Evolutionary conservation across 2,888 invertebrate genomes (phyloP), one percentile per base, ranked within the genome.

Genomic region (Minunthozetes semirufus): DNA sequence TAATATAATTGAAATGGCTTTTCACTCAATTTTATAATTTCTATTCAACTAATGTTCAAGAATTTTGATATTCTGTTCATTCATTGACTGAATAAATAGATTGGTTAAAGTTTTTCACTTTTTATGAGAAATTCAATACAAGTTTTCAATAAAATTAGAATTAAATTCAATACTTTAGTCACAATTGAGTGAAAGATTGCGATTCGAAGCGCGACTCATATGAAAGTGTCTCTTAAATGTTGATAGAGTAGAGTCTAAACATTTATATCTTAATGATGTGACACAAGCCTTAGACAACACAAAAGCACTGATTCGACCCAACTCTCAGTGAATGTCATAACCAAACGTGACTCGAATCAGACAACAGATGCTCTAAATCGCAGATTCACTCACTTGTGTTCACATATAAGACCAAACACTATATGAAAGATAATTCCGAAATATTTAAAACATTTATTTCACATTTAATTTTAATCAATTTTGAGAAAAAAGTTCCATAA

Each of bases 221-320:
- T 42, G 42, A 42, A 50, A 50, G 63, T 17, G 63, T 63, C 63
- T 17, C 63, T 29, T 33, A 63, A 63, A 33, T 63, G 29, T 27
- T 27, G 19, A 27, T 1, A 38, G n/a, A 19, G 13, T 1, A 38
- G n/a, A 19, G 13, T 38, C 15, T 38, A 68, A 68, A 38, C 68
- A 68, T 46, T 68, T 68, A 68, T 68, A 68, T 42, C 42, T 68
- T 68, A 68, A 68, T 68, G 68, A 68, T 68, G 68, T 68, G 68
- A 68, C 68, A 68, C 68, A 42, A 42, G 68, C 19, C 42, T 68
- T 42, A 68, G 38, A 42, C 42, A 46, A 68, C 42, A 19, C 22
- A 68, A 68, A 68, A 11, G 68, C 63, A 68, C 42, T 42, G 68
- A 68, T 68, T 68, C 13, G 15, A 27, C 38, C 29, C 19, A 38